Base-by-base conservation (phyloP, 2,888 invertebrate species). In the Eupithecia dodoneata region DNA sequence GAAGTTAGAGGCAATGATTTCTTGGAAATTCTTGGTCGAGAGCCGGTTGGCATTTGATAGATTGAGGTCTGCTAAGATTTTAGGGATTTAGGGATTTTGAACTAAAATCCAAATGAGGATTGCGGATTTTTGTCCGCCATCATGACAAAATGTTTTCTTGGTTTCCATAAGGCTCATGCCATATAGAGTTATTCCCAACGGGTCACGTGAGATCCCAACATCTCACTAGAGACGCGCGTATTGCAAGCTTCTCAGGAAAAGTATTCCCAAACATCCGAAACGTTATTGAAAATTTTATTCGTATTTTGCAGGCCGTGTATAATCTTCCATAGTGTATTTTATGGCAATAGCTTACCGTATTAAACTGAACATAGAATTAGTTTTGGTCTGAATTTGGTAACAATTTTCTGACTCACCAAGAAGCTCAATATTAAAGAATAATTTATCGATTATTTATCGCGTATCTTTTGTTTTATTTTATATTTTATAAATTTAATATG, bases 1-100 rank as follows among this genome's bases (percentile, higher is more conserved):
- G 81, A 84, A 84, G 84, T 87, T 86, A 86, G 85, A 82, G 81
- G 76, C 80, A 74, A 81, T 83, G 85, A 87, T 89, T 90, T 89
- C 88, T 87, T 47, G 79, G 88, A 88, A 91, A 86, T 85, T 85
- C 83, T 86, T 82, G 79, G 80, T 76, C 4, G n/a, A 63, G 30
- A 73, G 55, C 52, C 13, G 59, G 52, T 72, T 74, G 59, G 65
- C 18, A 49, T 52, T 69, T 78, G 76, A 73, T 73, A 67, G 63
- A 67, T 76, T 10, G 47, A 42, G 66, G 66, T 65, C 12, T 42
- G 65, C 49, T 66, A 12, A n/a, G 44, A 42, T 45, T 55, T 67
- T 5, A 45, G 70, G 63, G 0, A 2, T 15, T 66, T 66, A 13
- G 5, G 66, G 66, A 2, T 66, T 66, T 55, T 55, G 55, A 2